Percentiles rank a stretch among this genome's conserved stretches.
Evolutionary conservation across 2,888 invertebrate genomes (phyloP).

Genomic region (Didymodactylos carnosus): DNA sequence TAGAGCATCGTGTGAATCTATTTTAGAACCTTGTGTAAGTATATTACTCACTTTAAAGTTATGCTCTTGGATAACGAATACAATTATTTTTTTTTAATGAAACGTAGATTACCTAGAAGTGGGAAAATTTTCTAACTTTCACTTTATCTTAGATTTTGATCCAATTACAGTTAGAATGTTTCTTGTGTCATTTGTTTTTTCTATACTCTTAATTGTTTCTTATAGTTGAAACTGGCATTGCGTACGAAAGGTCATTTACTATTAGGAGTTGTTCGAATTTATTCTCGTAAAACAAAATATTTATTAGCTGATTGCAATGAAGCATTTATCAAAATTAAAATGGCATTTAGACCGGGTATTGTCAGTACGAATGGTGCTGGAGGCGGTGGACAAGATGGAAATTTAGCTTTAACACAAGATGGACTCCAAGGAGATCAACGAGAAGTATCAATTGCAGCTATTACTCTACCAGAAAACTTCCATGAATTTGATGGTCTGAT

Average conservation of each 20-base stretch:
- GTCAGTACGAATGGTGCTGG: slow-evolving; percentile 39
- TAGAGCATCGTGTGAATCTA: slow-evolving; percentile 94
- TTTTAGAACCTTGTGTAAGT: slow-evolving; percentile 62
- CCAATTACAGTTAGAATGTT: too few species aligned
- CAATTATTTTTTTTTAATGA: too few species aligned
- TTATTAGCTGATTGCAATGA: slow-evolving; percentile 97
- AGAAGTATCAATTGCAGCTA: slow-evolving; percentile 88
- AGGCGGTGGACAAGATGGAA: background rate
- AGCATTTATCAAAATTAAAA: slow-evolving; percentile 97
- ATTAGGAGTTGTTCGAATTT: slow-evolving; percentile 90
- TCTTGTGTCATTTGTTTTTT: background rate
- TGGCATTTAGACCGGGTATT: slow-evolving; percentile 70
- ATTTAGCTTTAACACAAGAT: too few species aligned
- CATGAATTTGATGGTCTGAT: slow-evolving; percentile 68
- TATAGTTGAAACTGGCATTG: slow-evolving; percentile 75
- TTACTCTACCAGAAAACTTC: slow-evolving; percentile 89
- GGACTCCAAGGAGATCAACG: slow-evolving; percentile 86
- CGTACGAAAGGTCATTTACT: slow-evolving; percentile 95
- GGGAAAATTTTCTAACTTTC: too few species aligned
- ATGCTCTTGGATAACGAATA: too few species aligned
- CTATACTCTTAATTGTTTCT: slow-evolving; percentile 16
- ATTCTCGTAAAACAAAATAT: slow-evolving; percentile 95
- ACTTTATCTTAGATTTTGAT: too few species aligned
- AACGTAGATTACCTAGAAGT: too few species aligned
- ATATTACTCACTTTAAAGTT: too few species aligned